These are phyloP conservation scores for Aphrophora alni DNA, from an alignment of 2,888 invertebrate species.

Conservation along the genomic window DNA sequence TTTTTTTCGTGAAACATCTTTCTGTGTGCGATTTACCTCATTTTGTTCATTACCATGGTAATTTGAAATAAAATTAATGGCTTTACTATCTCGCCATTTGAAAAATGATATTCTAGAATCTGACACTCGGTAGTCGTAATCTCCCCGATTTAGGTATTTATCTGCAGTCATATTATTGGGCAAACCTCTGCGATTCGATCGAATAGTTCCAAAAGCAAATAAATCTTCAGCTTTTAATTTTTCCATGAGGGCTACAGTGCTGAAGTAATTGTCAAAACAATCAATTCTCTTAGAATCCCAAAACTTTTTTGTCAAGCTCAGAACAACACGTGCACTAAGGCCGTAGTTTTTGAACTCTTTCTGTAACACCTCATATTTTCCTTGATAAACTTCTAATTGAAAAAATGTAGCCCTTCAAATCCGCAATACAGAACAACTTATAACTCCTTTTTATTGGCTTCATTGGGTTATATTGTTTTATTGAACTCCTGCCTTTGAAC, in stretches of 20 bases:
- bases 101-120: neutral
- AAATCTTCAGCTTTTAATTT: neutral
- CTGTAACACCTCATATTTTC: neutral
- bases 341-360: neutral
- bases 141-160: neutral
- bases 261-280: neutral
- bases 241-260: neutral
- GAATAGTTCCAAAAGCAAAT: neutral
- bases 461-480: neutral
- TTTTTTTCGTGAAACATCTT: neutral
- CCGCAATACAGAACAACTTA: neutral
- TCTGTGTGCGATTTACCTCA: neutral
- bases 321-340: neutral
- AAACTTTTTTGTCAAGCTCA: neutral
- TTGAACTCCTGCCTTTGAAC: neutral
- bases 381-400: neutral
- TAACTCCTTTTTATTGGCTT: neutral
- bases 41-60: neutral
- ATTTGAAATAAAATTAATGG: neutral
- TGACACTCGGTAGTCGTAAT: neutral
- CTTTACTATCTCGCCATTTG: neutral
- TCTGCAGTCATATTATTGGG: neutral
- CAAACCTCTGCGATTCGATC: neutral
- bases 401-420: neutral
- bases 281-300: neutral